Percentiles rank a stretch among this genome's conserved stretches.
These are phyloP conservation scores for Mirounga angustirostris DNA, from an alignment of 2,113 vertebrate genomes.

Conservation along the genomic window DNA sequence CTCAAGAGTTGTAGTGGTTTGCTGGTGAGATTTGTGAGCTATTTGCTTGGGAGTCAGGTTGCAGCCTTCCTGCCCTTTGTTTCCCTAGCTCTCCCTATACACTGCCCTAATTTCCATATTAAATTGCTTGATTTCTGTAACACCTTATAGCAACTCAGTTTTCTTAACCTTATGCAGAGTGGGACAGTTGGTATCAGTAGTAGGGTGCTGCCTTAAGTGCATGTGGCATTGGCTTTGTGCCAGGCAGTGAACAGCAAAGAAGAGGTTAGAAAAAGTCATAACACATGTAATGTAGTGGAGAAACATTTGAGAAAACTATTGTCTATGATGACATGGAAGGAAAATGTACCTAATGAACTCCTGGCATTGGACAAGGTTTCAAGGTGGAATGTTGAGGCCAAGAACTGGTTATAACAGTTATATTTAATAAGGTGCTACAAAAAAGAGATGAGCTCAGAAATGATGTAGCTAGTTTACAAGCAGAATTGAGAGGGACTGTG, in stretches of 20 bases:
- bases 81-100: background rate
- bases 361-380: background rate
- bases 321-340: background rate
- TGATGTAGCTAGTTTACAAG: background rate
- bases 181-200: background rate
- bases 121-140: background rate
- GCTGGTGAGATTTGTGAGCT: background rate
- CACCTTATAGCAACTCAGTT: background rate
- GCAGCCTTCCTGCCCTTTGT: background rate
- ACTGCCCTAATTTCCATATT: background rate
- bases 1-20: background rate
- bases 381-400: background rate
- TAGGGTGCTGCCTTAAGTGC: background rate
- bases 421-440: background rate
- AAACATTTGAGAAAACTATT: background rate
- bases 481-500: background rate
- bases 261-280: background rate
- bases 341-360: background rate
- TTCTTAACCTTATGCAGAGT: background rate
- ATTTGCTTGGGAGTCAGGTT: background rate
- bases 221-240: background rate
- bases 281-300: background rate
- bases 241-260: background rate
- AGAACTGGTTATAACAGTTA: background rate
- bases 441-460: background rate